These are phyloP conservation scores for Chaetura pelagica DNA, from an alignment of 2,113 vertebrate species.

Conservation along the genomic window DNA sequence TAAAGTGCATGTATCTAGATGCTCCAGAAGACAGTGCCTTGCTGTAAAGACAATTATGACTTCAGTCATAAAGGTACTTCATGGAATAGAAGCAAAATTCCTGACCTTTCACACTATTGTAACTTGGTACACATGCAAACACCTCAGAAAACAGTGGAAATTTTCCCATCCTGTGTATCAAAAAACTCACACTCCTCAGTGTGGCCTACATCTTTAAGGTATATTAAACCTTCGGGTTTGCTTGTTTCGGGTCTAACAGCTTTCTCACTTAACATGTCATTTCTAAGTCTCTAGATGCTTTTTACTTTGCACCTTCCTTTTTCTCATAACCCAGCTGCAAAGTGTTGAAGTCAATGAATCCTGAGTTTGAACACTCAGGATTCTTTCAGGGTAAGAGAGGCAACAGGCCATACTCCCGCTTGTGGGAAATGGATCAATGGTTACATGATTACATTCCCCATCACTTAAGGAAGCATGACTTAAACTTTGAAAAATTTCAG, in stretches of 20 bases:
- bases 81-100: neutral
- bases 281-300: neutral
- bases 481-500: neutral
- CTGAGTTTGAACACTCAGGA: neutral
- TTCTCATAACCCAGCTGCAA: neutral
- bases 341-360: neutral
- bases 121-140: neutral
- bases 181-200: neutral
- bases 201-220: neutral
- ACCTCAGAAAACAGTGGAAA: neutral
- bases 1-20: neutral
- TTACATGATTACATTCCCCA: neutral
- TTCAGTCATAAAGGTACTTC: neutral
- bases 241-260: neutral
- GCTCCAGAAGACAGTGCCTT: neutral
- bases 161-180: neutral
- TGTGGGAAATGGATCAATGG: neutral
- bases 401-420: accelerated
- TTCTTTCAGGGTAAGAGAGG: neutral
- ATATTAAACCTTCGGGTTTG: neutral
- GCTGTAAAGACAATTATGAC: neutral
- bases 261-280: neutral
- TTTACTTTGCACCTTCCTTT: neutral
- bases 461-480: neutral
- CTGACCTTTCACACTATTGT: neutral